Evolutionary conservation across 2,888 invertebrate genomes (phyloP), one percentile per base, ranked within the genome.

Genomic region (Caenorhabditis drosophilae): DNA sequence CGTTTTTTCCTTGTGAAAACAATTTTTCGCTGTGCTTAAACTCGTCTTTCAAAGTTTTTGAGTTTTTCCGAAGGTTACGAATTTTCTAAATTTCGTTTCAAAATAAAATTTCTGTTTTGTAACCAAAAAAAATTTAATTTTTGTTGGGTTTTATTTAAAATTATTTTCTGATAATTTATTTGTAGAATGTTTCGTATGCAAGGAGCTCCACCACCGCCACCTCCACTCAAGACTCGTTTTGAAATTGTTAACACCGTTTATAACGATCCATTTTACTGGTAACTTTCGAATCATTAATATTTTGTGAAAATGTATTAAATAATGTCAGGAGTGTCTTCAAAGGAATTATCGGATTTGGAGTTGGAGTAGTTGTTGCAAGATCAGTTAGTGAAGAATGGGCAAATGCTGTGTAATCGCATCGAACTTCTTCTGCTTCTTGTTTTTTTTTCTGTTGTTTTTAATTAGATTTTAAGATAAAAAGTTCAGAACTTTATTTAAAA

Each of bases 101-200:
- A n/a, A n/a, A n/a, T n/a, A n/a, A n/a, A n/a, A n/a, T n/a, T n/a
- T n/a, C n/a, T n/a, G n/a, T n/a, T n/a, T n/a, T n/a, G n/a, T n/a
- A n/a, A n/a, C n/a, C n/a, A n/a, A n/a, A n/a, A n/a, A n/a, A n/a
- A n/a, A n/a, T n/a, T n/a, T n/a, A n/a, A n/a, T n/a, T n/a, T n/a
- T n/a, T n/a, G n/a, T n/a, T n/a, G n/a, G n/a, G n/a, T n/a, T n/a
- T n/a, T n/a, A n/a, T n/a, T n/a, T n/a, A n/a, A n/a, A n/a, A n/a
- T n/a, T n/a, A n/a, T n/a, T n/a, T n/a, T n/a, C n/a, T n/a, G n/a
- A n/a, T n/a, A n/a, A n/a, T n/a, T n/a, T n/a, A n/a, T n/a, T n/a
- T n/a, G n/a, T n/a, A n/a, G n/a, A n/a, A 72, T 73, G 73, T 71
- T 73, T 54, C 73, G 73, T 38, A 67, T 73, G 66, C 73, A 73